These are phyloP conservation scores for Callaeas wilsoni DNA, from an alignment of 2,113 vertebrate genomes.

Conservation along the genomic window DNA sequence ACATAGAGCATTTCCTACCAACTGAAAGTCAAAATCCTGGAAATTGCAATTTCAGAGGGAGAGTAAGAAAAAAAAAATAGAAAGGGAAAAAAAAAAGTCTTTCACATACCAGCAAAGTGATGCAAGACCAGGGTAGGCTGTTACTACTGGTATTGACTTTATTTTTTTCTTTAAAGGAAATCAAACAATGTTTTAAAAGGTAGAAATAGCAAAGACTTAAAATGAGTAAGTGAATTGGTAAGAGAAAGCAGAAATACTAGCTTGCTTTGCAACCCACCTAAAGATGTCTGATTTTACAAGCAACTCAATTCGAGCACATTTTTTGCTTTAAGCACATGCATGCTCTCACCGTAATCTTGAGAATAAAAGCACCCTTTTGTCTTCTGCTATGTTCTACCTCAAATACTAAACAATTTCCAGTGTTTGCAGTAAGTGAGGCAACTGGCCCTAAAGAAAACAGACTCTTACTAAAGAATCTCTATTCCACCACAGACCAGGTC, in stretches of 20 bases:
- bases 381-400: neutral
- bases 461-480: neutral
- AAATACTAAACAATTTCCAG: neutral
- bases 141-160: neutral
- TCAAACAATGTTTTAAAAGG: neutral
- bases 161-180: neutral
- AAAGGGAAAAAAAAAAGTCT: neutral
- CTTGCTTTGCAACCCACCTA: neutral
- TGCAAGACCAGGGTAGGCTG: neutral
- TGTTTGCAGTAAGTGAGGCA: neutral
- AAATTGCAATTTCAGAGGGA: neutral
- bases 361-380: neutral
- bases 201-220: neutral
- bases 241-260: neutral
- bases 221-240: neutral
- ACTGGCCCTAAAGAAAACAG: neutral
- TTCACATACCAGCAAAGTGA: neutral
- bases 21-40: neutral
- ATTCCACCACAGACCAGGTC: neutral
- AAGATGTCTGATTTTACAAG: slow-evolving; percentile 1
- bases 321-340: neutral
- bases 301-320: neutral
- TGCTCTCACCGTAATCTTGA: neutral
- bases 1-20: neutral
- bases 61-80: neutral